Base-by-base conservation (phyloP, 2,797 vertebrate species). In the Malacoctenus gilli region DNA sequence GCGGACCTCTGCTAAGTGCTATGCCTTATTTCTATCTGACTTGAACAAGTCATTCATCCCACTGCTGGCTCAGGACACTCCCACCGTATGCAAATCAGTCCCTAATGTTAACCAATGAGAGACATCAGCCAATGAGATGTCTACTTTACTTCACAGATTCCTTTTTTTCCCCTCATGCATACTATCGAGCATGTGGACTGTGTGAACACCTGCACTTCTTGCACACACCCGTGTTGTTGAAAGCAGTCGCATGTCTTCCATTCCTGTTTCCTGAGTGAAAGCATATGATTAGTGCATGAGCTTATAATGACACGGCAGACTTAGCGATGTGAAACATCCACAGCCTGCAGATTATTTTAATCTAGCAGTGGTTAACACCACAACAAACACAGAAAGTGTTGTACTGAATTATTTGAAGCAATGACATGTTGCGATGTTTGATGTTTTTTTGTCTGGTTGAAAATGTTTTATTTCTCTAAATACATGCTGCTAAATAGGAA, bases 31-130 rank as follows among this genome's bases (percentile, higher is more conserved):
- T 75, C 88, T 65, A 35, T 89, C 84, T 92, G 89, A 86, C 79
- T 85, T 82, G 84, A 87, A 83, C 78, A 70, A 88, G 80, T 87
- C 89, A 89, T 91, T 92, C 90, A 91, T 90, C 83, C 83, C 71
- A 69, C 60, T 74, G 66, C 77, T 54, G 72, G 70, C 68, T 74
- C 42, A 81, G 77, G 88, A 78, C 90, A 91, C 92, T 81, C 92
- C 92, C 87, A 80, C 84, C 32, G 8, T 64, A 92, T 92, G 89
- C 79, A 88, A 91, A 92, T 91, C 55, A 78, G 19, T 32, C 57
- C 50, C 54, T 4, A 2, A 5, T 60, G 19, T 39, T 46, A 75
- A 68, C 92, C 91, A 93, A 92, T 90, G 72, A 79, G 73, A 74
- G 68, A 22, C n/a, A 48, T 51, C 34, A 50, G 51, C 52, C 22